These are phyloP conservation scores for Diglossa cyanea DNA, from an alignment of 2,797 vertebrate species.

Conservation along the genomic window DNA sequence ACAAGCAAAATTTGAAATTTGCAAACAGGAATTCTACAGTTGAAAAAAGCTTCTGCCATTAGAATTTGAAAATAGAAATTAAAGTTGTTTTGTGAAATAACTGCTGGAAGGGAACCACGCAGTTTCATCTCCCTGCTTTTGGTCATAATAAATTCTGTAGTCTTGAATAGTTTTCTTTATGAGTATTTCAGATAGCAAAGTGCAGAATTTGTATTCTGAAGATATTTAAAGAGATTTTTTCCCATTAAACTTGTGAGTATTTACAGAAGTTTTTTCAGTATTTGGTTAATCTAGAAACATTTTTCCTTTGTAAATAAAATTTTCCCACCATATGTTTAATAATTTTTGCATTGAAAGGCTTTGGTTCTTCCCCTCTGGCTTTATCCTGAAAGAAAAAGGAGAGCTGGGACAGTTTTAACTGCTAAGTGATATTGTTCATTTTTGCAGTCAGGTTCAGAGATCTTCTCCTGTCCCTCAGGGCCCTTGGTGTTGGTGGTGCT, in stretches of 20 bases:
- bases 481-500: background rate
- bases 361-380: background rate
- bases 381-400: background rate
- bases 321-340: background rate
- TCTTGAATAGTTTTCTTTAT: background rate
- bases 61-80: background rate
- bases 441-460: background rate
- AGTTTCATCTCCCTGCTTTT: background rate
- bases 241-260: background rate
- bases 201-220: background rate
- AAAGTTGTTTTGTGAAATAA: background rate
- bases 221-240: background rate
- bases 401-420: background rate
- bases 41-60: background rate
- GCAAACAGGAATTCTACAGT: background rate
- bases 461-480: background rate
- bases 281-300: background rate
- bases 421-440: background rate
- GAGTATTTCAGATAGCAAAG: background rate
- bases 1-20: background rate
- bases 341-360: background rate
- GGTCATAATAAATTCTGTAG: background rate
- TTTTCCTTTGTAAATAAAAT: background rate
- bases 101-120: background rate
- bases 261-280: background rate